Evolutionary conservation across 2,113 vertebrate genomes (phyloP).

Genomic region (Microtus pennsylvanicus): DNA sequence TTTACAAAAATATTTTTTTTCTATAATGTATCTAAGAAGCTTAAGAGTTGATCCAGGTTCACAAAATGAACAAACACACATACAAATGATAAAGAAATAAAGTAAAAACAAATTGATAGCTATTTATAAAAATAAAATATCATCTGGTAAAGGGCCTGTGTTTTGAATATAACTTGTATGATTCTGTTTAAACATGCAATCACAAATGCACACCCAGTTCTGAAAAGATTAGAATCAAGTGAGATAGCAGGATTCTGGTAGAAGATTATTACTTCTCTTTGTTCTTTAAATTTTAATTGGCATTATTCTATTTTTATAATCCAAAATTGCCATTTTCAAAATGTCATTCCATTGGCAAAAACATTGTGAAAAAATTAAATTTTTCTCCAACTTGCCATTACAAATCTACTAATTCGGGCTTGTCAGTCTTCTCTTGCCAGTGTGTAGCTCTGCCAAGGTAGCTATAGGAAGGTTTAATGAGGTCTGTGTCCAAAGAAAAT

Average conservation of each 20-base stretch:
- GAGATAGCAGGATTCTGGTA: background rate
- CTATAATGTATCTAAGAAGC: background rate
- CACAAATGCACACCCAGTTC: background rate
- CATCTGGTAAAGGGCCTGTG: background rate
- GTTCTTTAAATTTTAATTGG: conserved; percentile 27
- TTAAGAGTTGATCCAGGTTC: background rate
- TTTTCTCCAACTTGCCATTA: background rate
- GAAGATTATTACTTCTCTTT: background rate
- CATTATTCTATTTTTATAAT: conserved; percentile 23
- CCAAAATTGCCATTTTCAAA: background rate
- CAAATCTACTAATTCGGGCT: background rate
- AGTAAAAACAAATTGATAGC: background rate
- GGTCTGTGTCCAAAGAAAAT: background rate
- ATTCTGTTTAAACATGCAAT: background rate
- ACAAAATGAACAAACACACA: background rate
- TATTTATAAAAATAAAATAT: background rate
- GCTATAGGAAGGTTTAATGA: background rate
- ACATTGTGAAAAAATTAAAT: background rate
- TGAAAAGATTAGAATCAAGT: background rate
- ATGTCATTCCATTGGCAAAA: background rate
- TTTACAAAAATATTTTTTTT: conserved; percentile 25
- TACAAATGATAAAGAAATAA: background rate
- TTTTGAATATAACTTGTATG: background rate
- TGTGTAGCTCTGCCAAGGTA: background rate
- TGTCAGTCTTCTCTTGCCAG: background rate